Conservation (phyloP, 1,140 invertebrate species). For the Campoletis sonorensis region DNA sequence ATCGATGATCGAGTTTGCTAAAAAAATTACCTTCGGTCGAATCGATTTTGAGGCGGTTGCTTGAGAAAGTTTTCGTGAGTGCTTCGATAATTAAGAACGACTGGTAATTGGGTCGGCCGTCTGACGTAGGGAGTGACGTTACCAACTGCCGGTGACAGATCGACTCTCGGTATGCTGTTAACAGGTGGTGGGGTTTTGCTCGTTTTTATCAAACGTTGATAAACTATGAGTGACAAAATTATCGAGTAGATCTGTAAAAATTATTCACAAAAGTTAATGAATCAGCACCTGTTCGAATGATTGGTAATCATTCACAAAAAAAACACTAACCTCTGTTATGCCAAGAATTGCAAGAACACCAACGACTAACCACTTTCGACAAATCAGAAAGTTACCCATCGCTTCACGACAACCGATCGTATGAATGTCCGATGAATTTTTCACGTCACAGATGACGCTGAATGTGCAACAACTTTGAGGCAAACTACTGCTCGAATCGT, state of each 20-base stretch:
- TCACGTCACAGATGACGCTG: background rate
- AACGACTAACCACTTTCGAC: background rate
- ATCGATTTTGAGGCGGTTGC: slow-evolving; percentile 36
- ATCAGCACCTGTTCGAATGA: background rate
- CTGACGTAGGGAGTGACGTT: slow-evolving; percentile 25
- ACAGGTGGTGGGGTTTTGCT: background rate
- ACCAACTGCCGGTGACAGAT: background rate
- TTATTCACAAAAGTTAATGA: background rate
- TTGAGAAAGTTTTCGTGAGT: slow-evolving; percentile 26
- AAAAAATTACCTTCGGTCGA: slow-evolving; percentile 30
- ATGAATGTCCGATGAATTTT: background rate
- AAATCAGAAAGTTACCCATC: background rate
- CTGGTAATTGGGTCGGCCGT: slow-evolving; percentile 19
- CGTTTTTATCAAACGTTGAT: background rate
- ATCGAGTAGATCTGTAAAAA: slow-evolving; percentile 45
- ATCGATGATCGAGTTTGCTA: too few relatives aligned
- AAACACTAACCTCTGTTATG: slow-evolving; percentile 31
- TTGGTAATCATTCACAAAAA: background rate
- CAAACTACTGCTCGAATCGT: background rate
- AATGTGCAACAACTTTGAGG: slow-evolving; percentile 44
- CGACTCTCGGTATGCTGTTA: background rate
- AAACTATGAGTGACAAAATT: slow-evolving; percentile 16
- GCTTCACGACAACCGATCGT: background rate
- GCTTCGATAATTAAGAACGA: slow-evolving; percentile 23
- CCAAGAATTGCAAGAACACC: slow-evolving; percentile 26